These are phyloP conservation scores for Podilymbus podiceps DNA, from an alignment of 2,113 vertebrate species.

Conservation along the genomic window DNA sequence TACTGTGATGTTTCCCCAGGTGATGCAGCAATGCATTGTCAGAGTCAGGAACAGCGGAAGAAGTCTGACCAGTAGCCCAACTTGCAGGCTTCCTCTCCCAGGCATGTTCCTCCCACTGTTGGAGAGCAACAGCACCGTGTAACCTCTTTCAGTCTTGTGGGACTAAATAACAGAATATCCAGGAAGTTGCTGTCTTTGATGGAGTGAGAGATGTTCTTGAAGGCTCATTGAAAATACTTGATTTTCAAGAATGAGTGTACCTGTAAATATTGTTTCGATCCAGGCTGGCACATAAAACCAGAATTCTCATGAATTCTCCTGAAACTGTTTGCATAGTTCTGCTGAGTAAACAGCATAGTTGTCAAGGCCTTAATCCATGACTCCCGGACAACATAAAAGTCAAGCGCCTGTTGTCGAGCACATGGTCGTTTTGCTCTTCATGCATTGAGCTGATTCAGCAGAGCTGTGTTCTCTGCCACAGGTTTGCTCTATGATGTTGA, in stretches of 20 bases:
- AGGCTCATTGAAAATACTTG: not conserved
- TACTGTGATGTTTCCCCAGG: not conserved
- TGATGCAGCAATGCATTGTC: not conserved
- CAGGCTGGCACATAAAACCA: not conserved
- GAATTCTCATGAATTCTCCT: not conserved
- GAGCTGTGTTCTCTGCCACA: not conserved
- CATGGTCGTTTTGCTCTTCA: not conserved
- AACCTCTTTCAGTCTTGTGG: not conserved
- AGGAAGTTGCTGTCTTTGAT: not conserved
- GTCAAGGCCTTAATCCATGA: not conserved
- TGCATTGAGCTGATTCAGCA: not conserved
- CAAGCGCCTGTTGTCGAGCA: not conserved
- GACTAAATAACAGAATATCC: not conserved
- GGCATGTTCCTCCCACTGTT: not conserved
- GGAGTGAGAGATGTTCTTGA: not conserved
- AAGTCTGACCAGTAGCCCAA: not conserved
- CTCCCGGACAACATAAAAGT: not conserved
- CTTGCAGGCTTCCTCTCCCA: not conserved
- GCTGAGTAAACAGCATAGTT: not conserved
- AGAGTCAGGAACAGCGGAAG: not conserved
- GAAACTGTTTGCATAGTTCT: not conserved
- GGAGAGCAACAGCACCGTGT: not conserved
- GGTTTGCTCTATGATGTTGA: not conserved
- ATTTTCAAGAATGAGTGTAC: not conserved
- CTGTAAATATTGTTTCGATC: not conserved